phyloP scores from a whole-genome alignment of 2,888 invertebrate genomes.

The Digitonthophagus gazella region DNA sequence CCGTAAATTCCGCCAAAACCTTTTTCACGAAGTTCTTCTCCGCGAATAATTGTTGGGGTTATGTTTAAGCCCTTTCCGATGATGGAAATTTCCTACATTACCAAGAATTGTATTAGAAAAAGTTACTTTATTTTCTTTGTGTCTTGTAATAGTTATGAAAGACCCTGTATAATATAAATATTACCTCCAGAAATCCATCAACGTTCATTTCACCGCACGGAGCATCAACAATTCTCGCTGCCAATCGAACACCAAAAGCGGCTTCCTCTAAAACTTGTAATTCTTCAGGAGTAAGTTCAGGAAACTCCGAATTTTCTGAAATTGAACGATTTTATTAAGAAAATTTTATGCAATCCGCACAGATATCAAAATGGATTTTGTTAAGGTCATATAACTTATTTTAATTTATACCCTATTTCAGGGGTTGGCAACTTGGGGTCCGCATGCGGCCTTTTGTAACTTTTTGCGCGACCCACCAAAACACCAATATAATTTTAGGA shows the following conservation, averaged over 20 bases:
- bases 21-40: conserved; percentile 69
- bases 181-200: conserved; percentile 72
- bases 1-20: conserved; percentile 89
- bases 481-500: too few species aligned
- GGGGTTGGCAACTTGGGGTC: too few species aligned
- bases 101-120: conserved; percentile 18
- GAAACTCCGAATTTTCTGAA: not conserved
- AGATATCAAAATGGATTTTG: not conserved
- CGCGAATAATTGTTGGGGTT: conserved; percentile 69
- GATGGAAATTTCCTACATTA: conserved; percentile 64
- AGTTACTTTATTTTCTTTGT: not conserved
- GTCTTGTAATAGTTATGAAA: conserved; percentile 26
- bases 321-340: not conserved
- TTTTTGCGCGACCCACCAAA: too few species aligned
- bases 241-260: conserved; percentile 65
- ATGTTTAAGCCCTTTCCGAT: conserved; percentile 67
- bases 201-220: conserved; percentile 86
- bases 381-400: not conserved
- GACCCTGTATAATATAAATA: too few species aligned
- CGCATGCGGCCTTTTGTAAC: too few species aligned
- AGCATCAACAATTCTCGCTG: conserved; percentile 80
- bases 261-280: conserved; percentile 58
- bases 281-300: conserved; percentile 53
- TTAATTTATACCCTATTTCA: too few species aligned
- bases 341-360: too few species aligned